Percentiles rank a stretch among this genome's conserved stretches.
These are phyloP conservation scores for Axea sp. DNA, from an alignment of 2,888 invertebrate genomes.

Conservation along the genomic window DNA sequence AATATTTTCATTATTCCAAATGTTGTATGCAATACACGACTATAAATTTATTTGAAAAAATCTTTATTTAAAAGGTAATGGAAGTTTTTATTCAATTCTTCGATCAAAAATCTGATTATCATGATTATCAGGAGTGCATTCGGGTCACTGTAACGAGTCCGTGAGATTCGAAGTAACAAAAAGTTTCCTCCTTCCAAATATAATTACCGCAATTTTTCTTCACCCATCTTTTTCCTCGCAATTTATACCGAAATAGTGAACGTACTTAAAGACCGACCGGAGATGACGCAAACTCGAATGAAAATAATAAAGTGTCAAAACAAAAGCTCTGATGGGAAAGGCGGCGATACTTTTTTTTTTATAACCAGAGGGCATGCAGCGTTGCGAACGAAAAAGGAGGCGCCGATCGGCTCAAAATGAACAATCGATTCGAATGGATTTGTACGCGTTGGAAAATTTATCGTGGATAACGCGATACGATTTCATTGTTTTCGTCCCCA, in stretches of 20 bases:
- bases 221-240: neutral
- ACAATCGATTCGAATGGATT: slow-evolving; percentile 52
- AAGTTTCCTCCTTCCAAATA: neutral
- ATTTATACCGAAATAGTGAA: slow-evolving; percentile 27
- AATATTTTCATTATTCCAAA: too few species aligned
- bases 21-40: too few species aligned
- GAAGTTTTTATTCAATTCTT: too few species aligned
- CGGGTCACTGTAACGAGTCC: slow-evolving; percentile 12
- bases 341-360: slow-evolving; percentile 10
- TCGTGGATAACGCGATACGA: slow-evolving; percentile 31
- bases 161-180: neutral
- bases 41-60: too few species aligned
- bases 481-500: slow-evolving; percentile 26
- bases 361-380: slow-evolving; percentile 18
- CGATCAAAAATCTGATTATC: neutral
- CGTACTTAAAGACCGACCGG: slow-evolving; percentile 24
- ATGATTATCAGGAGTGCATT: neutral
- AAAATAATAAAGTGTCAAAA: slow-evolving; percentile 49
- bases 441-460: slow-evolving; percentile 32
- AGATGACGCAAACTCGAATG: slow-evolving; percentile 29
- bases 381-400: slow-evolving; percentile 21
- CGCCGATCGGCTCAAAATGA: slow-evolving; percentile 47
- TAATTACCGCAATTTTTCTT: slow-evolving; percentile 17
- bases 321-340: slow-evolving; percentile 26
- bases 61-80: too few species aligned